Percentiles rank a stretch among this genome's conserved stretches.
phyloP scores from a whole-genome alignment of 2,797 vertebrate species.

The Schizothorax lantsangensis region DNA sequence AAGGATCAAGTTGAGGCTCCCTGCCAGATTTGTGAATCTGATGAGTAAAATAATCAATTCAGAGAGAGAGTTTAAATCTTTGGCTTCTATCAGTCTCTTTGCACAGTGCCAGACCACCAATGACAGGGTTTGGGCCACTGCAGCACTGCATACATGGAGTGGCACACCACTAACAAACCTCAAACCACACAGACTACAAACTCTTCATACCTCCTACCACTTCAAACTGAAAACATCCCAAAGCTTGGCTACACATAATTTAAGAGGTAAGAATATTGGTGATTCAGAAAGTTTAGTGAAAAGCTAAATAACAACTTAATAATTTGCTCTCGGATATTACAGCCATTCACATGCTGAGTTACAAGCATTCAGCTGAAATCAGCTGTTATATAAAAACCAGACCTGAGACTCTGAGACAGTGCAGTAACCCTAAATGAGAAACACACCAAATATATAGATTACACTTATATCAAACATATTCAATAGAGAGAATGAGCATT shows the following conservation, averaged over 20 bases:
- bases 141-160: conserved; percentile 43
- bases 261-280: neutral
- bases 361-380: conserved; percentile 3
- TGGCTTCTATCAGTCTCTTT: conserved; percentile 40
- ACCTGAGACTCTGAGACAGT: neutral
- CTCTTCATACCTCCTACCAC: neutral
- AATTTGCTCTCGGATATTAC: conserved; percentile 7
- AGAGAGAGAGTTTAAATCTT: conserved; percentile 12
- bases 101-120: conserved; percentile 54
- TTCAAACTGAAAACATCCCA: neutral
- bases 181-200: conserved; percentile 46
- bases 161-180: conserved; percentile 59
- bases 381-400: neutral
- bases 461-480: neutral
- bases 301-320: neutral
- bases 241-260: neutral
- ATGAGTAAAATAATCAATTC: conserved; percentile 2
- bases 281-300: neutral
- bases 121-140: conserved; percentile 56
- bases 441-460: neutral
- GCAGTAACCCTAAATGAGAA: neutral
- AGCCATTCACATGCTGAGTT: neutral
- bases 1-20: neutral
- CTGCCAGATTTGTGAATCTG: neutral
- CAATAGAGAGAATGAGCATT: neutral